Percentiles rank a stretch among this genome's conserved stretches.
These are phyloP conservation scores for Aleiodes alternator DNA, from an alignment of 2,888 invertebrate species.

Conservation along the genomic window DNA sequence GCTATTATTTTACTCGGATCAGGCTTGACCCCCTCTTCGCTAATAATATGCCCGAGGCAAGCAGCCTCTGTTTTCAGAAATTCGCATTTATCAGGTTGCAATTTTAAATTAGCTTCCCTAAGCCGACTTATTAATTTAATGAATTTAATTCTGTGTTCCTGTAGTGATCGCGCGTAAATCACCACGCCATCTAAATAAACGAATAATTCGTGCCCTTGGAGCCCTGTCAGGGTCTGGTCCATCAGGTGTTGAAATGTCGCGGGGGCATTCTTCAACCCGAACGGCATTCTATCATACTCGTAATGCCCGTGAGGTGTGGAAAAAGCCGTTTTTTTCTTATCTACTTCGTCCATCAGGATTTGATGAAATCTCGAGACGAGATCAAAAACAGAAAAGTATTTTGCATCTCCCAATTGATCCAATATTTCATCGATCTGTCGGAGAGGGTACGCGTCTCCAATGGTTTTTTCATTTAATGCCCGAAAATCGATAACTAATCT, in stretches of 20 bases:
- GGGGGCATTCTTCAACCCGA: slow-evolving; percentile 49
- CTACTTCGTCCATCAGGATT: slow-evolving; percentile 53
- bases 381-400: no score
- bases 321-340: slow-evolving; percentile 57
- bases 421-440: no score
- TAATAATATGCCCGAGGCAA: no score
- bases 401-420: no score
- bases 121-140: slow-evolving; percentile 36
- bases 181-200: slow-evolving; percentile 25
- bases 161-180: neutral
- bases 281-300: slow-evolving; percentile 59
- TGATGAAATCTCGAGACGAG: slow-evolving; percentile 59
- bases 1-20: no score
- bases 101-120: no score
- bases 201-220: slow-evolving; percentile 32
- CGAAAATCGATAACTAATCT: no score
- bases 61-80: no score
- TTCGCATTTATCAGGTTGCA: no score
- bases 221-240: slow-evolving; percentile 59
- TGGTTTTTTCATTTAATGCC: no score
- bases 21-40: no score
- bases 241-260: slow-evolving; percentile 65
- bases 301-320: slow-evolving; percentile 56
- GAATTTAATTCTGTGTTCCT: slow-evolving; percentile 11
- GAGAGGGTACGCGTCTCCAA: no score